phyloP scores from a whole-genome alignment of 2,888 invertebrate genomes.

The Coenonympha arcania region DNA sequence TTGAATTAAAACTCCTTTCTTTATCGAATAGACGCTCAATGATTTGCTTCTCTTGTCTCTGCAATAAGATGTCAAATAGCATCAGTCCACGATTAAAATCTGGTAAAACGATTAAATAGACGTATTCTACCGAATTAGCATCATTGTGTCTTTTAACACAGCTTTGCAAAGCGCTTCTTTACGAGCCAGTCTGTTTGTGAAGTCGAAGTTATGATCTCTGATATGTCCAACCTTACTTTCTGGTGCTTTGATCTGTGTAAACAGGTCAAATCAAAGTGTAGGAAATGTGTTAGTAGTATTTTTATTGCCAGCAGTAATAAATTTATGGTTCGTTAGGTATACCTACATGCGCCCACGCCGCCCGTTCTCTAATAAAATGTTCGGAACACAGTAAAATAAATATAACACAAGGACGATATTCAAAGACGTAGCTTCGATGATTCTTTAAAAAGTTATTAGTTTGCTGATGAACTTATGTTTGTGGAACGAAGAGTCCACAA shows the following conservation, averaged over 20 bases:
- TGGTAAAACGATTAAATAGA: no score
- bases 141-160: slow-evolving; percentile 3
- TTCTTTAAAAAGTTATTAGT: background rate
- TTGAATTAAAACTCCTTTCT: no score
- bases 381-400: slow-evolving; percentile 49
- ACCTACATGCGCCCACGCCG: slow-evolving; percentile 58
- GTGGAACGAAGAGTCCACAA: no score
- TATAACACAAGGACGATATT: slow-evolving; percentile 43
- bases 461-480: background rate
- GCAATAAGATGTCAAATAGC: no score
- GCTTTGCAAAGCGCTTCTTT: background rate
- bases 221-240: slow-evolving; percentile 65
- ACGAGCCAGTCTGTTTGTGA: slow-evolving; percentile 7
- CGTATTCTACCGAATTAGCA: background rate
- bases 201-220: slow-evolving; percentile 39
- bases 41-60: no score
- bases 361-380: slow-evolving; percentile 50
- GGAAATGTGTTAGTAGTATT: slow-evolving; percentile 69
- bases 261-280: slow-evolving; percentile 70
- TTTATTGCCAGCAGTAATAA: slow-evolving; percentile 64
- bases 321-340: slow-evolving; percentile 64
- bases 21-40: no score
- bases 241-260: slow-evolving; percentile 67
- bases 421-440: slow-evolving; percentile 23
- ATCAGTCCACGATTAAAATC: no score